A percentile compares a stretch with the other conserved stretches of the same genome.
phyloP scores from a whole-genome alignment of 2,797 vertebrate species.

The Choloepus didactylus region DNA sequence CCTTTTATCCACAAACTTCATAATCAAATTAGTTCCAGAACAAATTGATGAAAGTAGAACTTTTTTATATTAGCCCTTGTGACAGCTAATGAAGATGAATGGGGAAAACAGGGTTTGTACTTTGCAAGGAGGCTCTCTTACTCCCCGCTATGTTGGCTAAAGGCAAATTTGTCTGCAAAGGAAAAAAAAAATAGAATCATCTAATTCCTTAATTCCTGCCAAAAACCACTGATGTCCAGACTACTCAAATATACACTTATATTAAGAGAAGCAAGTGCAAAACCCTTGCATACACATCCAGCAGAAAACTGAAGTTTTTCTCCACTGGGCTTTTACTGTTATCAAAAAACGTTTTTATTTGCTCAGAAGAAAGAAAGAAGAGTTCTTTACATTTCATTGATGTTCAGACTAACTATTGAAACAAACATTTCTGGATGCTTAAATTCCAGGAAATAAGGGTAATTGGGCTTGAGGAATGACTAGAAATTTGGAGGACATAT shows the following conservation, averaged over 20 bases:
- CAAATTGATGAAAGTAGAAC: slow-evolving; percentile 67
- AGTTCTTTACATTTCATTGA: slow-evolving; percentile 6
- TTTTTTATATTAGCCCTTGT: slow-evolving; percentile 60
- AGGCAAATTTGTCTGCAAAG: slow-evolving; percentile 70
- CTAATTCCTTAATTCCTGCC: slow-evolving; percentile 72
- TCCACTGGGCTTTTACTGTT: slow-evolving; percentile 17
- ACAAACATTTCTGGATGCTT: slow-evolving; percentile 39
- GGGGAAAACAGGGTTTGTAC: background rate
- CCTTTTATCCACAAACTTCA: slow-evolving; percentile 65
- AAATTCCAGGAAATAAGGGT: slow-evolving; percentile 51
- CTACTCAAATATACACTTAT: slow-evolving; percentile 39
- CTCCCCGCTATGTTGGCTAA: slow-evolving; percentile 58
- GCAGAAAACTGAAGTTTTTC: slow-evolving; percentile 13
- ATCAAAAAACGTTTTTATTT: slow-evolving; percentile 57
- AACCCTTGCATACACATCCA: background rate
- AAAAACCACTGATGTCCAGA: slow-evolving; percentile 30
- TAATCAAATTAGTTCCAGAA: slow-evolving; percentile 79
- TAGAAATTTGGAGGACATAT: background rate
- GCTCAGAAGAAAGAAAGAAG: slow-evolving; percentile 30
- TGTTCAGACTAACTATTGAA: slow-evolving; percentile 28
- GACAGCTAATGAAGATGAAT: slow-evolving; percentile 64
- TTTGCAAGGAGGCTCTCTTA: slow-evolving; percentile 19
- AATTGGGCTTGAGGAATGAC: slow-evolving; percentile 12
- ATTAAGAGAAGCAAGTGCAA: slow-evolving; percentile 58
- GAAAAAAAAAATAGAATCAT: slow-evolving; percentile 57